Percentiles rank a stretch among this genome's conserved stretches.
Evolutionary conservation across 2,888 invertebrate genomes (phyloP).

Genomic region (Plebejus anna): DNA sequence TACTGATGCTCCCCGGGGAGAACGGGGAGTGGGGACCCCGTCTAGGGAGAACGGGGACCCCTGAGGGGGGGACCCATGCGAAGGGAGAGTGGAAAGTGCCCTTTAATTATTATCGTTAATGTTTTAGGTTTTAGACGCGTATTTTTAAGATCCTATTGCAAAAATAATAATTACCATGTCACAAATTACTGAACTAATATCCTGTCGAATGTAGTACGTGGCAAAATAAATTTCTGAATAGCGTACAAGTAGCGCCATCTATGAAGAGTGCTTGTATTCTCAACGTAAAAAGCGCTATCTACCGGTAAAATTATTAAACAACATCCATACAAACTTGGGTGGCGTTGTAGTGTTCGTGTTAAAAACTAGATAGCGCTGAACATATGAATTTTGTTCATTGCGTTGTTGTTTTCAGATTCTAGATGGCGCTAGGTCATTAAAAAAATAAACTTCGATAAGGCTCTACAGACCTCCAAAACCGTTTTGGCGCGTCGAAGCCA

Average conservation of each 20-base stretch:
- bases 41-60: not conserved
- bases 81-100: not conserved
- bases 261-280: too few relatives aligned
- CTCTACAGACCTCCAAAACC: too few relatives aligned
- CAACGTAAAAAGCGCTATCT: not conserved
- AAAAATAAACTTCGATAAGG: too few relatives aligned
- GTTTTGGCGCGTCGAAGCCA: too few relatives aligned
- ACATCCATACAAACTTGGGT: not conserved
- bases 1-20: constrained; percentile 40
- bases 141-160: not conserved
- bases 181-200: not conserved
- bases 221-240: too few relatives aligned
- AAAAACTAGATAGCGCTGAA: not conserved
- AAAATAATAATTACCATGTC: not conserved
- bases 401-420: not conserved
- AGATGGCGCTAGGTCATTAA: not conserved
- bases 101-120: not conserved
- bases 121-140: not conserved
- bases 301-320: not conserved
- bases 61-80: not conserved
- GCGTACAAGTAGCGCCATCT: too few relatives aligned
- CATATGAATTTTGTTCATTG: not conserved
- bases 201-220: not conserved
- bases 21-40: not conserved
- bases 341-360: not conserved